These are phyloP conservation scores for Melinaea marsaeus DNA, from an alignment of 2,888 invertebrate species.

Conservation along the genomic window DNA sequence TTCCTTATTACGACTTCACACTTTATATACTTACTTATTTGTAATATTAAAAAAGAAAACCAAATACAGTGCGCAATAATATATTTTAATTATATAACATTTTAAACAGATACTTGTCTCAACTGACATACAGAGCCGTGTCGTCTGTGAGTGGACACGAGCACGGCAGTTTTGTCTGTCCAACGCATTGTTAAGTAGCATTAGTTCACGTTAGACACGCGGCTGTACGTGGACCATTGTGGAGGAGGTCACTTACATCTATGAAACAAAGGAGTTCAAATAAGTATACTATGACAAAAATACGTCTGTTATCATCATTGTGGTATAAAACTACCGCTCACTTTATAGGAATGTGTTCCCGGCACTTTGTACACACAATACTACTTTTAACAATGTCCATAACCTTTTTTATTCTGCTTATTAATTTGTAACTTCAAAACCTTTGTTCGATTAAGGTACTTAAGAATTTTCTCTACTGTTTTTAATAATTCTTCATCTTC, in stretches of 20 bases:
- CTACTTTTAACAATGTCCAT: too few species aligned
- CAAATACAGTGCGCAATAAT: neutral
- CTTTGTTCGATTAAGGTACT: too few species aligned
- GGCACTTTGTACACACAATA: neutral
- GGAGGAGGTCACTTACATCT: constrained; percentile 22
- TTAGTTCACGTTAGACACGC: constrained; percentile 66
- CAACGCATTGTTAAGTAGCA: constrained; percentile 33
- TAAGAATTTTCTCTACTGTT: too few species aligned
- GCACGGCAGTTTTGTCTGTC: constrained; percentile 13
- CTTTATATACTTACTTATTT: neutral
- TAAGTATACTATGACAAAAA: neutral
- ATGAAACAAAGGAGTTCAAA: constrained; percentile 18
- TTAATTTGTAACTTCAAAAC: too few species aligned
- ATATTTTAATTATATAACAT: too few species aligned
- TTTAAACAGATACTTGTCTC: neutral
- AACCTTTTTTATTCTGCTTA: too few species aligned
- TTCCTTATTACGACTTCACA: neutral
- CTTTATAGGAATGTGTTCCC: neutral
- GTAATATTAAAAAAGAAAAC: neutral
- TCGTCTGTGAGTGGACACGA: constrained; percentile 17
- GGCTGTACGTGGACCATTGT: constrained; percentile 41
- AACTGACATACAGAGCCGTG: neutral
- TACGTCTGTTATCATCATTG: neutral
- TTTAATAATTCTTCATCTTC: too few species aligned
- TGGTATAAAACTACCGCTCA: constrained; percentile 3